Percentiles rank a stretch among this genome's conserved stretches.
Evolutionary conservation across 2,888 invertebrate species (phyloP).

Genomic region (Pandemis heparana): DNA sequence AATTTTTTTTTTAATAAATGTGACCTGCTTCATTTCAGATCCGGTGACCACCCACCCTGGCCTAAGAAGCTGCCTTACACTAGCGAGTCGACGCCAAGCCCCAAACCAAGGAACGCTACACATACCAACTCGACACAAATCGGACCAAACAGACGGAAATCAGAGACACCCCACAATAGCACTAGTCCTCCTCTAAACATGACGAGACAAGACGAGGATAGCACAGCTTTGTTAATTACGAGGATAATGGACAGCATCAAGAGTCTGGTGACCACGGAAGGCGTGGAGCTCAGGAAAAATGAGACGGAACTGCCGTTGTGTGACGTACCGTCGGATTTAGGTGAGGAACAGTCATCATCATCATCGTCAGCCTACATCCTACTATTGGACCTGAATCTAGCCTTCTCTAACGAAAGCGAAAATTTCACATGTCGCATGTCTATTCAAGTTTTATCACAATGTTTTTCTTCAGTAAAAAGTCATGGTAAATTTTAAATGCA

Average conservation of each 20-base stretch:
- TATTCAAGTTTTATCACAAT: too few species aligned
- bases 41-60: conserved; percentile 62
- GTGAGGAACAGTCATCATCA: conserved; percentile 67
- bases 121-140: conserved; percentile 45
- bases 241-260: conserved; percentile 67
- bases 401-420: too few species aligned
- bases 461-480: too few species aligned
- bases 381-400: too few species aligned
- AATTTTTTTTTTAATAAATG: not conserved
- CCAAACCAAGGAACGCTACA: conserved; percentile 47
- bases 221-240: conserved; percentile 61
- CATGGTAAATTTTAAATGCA: too few species aligned
- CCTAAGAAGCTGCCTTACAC: conserved; percentile 59
- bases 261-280: conserved; percentile 65
- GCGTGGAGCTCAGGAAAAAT: conserved; percentile 56
- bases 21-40: conserved; percentile 56
- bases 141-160: conserved; percentile 44
- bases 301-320: conserved; percentile 78
- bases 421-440: too few species aligned
- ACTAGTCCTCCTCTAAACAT: conserved; percentile 50
- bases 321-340: conserved; percentile 88
- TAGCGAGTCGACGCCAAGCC: conserved; percentile 50
- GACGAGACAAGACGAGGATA: conserved; percentile 54
- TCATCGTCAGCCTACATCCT: too few species aligned
- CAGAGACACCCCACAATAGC: conserved; percentile 41